Evolutionary conservation across 2,113 vertebrate genomes (phyloP).

Genomic region (Corythaeola cristata): DNA sequence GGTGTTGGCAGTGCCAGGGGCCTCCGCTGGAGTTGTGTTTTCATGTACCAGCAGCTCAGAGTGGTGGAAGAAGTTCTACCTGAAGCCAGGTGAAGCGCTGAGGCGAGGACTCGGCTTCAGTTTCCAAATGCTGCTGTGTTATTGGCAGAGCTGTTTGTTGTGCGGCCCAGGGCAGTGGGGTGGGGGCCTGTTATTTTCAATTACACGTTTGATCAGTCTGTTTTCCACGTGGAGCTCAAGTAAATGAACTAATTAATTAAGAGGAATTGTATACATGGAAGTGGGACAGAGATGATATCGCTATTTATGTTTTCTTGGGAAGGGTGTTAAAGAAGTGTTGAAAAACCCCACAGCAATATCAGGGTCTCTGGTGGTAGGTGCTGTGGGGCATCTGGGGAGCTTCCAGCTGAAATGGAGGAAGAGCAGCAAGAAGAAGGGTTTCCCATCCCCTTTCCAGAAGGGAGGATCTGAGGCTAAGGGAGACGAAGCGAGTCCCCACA

Average conservation of each 20-base stretch:
- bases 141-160: not conserved
- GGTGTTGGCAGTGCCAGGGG: not conserved
- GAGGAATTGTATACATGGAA: not conserved
- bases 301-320: not conserved
- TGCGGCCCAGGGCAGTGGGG: not conserved
- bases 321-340: not conserved
- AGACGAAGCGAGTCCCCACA: not conserved
- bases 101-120: not conserved
- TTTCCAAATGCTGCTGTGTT: rapidly evolving
- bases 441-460: not conserved
- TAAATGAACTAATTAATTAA: not conserved
- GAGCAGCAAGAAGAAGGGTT: not conserved
- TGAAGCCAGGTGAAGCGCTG: not conserved
- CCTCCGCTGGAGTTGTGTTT: not conserved
- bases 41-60: rapidly evolving
- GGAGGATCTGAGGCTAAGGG: not conserved
- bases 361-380: not conserved
- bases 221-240: not conserved
- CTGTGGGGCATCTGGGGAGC: not conserved
- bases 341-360: not conserved
- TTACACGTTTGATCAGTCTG: not conserved
- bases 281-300: not conserved
- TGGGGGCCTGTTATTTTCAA: not conserved
- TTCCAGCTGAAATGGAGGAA: not conserved
- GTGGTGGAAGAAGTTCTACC: rapidly evolving